Conservation (phyloP, 1,140 invertebrate species). For the Limonius californicus region DNA sequence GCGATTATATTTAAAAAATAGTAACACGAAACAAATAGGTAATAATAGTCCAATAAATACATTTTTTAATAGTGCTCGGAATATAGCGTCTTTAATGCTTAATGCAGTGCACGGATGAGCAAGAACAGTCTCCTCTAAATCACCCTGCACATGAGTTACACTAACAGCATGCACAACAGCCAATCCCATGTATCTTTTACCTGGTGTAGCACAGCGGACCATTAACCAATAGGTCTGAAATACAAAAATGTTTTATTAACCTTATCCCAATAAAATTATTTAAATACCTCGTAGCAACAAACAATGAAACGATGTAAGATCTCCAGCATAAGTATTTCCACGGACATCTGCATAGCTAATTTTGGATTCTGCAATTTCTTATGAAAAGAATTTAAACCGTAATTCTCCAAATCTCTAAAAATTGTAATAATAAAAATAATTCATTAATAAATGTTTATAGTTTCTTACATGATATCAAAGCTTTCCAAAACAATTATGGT, state of each 20-base stretch:
- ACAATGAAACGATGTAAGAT: conserved; percentile 25
- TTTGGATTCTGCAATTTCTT: conserved; percentile 27
- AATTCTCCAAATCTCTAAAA: conserved; percentile 2
- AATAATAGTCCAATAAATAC: conserved; percentile 25
- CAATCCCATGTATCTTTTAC: conserved; percentile 9
- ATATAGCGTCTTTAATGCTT: conserved; percentile 22
- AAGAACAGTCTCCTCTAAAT: conserved; percentile 13
- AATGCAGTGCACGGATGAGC: conserved; percentile 14
- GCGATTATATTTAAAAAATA: conserved; percentile 26
- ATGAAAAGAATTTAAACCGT: conserved; percentile 23
- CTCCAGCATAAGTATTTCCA: conserved; percentile 24
- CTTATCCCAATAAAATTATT: too few relatives aligned
- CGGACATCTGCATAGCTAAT: conserved; percentile 24
- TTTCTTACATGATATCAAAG: conserved; percentile 8
- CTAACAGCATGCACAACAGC: not conserved
- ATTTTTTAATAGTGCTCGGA: conserved; percentile 24
- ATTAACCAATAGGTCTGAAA: conserved; percentile 7
- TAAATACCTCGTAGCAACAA: conserved; percentile 30
- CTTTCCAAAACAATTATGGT: not conserved
- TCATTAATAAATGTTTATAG: not conserved
- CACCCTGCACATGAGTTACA: not conserved
- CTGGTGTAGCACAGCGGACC: not conserved
- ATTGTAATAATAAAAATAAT: not conserved
- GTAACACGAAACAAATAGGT: conserved; percentile 25
- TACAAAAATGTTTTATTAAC: too few relatives aligned